Percentiles rank a stretch among this genome's conserved stretches.
phyloP scores from a whole-genome alignment of 2,888 invertebrate species.

The Osmoderma eremita region DNA sequence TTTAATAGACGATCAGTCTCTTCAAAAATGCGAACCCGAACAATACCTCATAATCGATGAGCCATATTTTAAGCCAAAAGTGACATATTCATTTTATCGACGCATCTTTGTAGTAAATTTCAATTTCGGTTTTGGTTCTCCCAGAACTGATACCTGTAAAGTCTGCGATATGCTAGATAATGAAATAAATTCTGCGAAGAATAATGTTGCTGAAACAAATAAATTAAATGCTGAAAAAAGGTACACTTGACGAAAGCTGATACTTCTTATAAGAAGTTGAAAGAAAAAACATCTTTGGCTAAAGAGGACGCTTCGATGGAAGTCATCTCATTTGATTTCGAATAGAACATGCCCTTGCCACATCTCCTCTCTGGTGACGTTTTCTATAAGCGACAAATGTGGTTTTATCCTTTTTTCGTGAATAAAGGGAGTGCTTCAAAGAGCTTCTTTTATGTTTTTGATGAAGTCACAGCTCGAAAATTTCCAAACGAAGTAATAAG shows the following conservation, averaged over 20 bases:
- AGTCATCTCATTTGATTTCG: constrained; percentile 20
- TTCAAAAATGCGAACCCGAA: background rate
- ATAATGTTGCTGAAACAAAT: constrained; percentile 9
- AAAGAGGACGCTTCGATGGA: constrained; percentile 22
- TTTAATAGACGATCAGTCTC: background rate
- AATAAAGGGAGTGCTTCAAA: constrained; percentile 10
- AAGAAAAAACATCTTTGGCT: constrained; percentile 21
- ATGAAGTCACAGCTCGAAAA: constrained; percentile 1
- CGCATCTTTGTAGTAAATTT: constrained; percentile 4
- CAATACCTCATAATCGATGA: background rate
- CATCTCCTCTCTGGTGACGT: constrained; percentile 11
- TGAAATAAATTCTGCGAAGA: constrained; percentile 15
- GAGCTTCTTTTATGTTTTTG: constrained; percentile 24
- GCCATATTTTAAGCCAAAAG: too few relatives aligned
- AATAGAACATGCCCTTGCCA: constrained; percentile 30
- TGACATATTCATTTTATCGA: too few relatives aligned
- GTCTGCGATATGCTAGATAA: constrained; percentile 20
- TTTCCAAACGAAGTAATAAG: constrained; percentile 25
- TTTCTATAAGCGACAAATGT: background rate
- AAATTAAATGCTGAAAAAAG: constrained; percentile 2
- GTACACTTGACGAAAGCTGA: constrained; percentile 28
- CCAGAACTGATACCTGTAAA: constrained; percentile 24
- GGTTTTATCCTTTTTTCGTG: constrained; percentile 4
- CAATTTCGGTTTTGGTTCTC: constrained; percentile 23
- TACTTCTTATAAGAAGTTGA: constrained; percentile 17